phyloP scores from a whole-genome alignment of 2,797 vertebrate species.

The Cheirogaleus major region DNA sequence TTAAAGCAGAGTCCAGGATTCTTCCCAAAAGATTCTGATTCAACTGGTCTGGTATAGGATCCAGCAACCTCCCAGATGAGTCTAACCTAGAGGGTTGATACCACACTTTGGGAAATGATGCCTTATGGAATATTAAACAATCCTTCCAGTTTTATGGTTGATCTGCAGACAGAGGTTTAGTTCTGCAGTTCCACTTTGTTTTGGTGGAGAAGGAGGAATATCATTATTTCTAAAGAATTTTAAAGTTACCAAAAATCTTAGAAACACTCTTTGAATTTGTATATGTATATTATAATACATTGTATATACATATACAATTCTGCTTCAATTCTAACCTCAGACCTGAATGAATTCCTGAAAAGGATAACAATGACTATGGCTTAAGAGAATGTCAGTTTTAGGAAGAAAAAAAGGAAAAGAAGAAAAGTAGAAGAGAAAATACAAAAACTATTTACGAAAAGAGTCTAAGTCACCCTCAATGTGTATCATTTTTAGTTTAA shows the following conservation, averaged over 20 bases:
- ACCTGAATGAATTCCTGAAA: constrained; percentile 30
- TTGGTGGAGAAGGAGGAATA: not conserved
- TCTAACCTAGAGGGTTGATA: not conserved
- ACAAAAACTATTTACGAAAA: not conserved
- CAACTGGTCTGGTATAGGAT: not conserved
- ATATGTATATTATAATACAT: constrained; percentile 15
- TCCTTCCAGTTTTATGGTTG: not conserved
- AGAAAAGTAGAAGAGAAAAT: not conserved
- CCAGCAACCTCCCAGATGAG: not conserved
- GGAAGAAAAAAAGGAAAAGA: not conserved
- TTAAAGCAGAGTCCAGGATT: not conserved
- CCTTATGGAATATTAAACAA: not conserved
- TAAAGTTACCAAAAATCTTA: constrained; percentile 41
- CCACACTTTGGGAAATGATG: not conserved
- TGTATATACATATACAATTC: constrained; percentile 14
- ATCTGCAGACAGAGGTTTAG: not conserved
- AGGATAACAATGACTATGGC: not conserved
- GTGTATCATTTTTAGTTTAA: constrained; percentile 9
- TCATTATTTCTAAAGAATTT: not conserved
- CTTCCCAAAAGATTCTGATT: not conserved
- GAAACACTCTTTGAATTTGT: constrained; percentile 42
- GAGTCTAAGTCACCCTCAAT: not conserved
- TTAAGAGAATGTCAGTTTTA: not conserved
- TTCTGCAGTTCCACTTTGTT: not conserved
- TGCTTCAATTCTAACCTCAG: constrained; percentile 49